phyloP scores from a whole-genome alignment of 2,113 vertebrate species.

The Rana temporaria region DNA sequence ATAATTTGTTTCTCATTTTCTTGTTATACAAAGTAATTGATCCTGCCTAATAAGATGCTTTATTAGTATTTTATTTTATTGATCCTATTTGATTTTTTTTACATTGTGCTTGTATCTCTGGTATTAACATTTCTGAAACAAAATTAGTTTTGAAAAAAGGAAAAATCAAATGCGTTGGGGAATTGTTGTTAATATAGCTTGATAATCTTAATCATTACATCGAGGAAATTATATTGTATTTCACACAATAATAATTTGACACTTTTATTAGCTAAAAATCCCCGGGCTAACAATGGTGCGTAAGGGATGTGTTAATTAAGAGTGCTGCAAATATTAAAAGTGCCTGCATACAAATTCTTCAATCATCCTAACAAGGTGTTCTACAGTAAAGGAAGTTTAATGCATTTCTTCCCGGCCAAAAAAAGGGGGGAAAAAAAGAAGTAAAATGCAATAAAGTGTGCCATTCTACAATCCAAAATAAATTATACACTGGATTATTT shows the following conservation, averaged over 20 bases:
- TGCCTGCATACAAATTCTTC: slow-evolving; percentile 67
- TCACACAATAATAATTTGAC: slow-evolving; percentile 69
- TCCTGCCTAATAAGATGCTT: slow-evolving; percentile 35
- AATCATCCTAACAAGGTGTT: slow-evolving; percentile 62
- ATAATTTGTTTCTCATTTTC: slow-evolving; percentile 26
- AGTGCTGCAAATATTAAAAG: slow-evolving; percentile 68
- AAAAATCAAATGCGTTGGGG: slow-evolving; percentile 64
- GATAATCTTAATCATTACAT: slow-evolving; percentile 69
- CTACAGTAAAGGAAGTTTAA: slow-evolving; percentile 36
- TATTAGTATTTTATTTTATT: slow-evolving; percentile 47
- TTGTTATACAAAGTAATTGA: slow-evolving; percentile 39
- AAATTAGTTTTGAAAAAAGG: slow-evolving; percentile 60
- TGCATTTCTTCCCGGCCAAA: slow-evolving; percentile 52
- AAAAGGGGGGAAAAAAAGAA: slow-evolving; percentile 9
- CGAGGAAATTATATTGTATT: slow-evolving; percentile 72
- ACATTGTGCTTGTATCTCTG: slow-evolving; percentile 37
- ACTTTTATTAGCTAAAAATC: slow-evolving; percentile 78
- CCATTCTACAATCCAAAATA: slow-evolving; percentile 45
- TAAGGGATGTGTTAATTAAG: slow-evolving; percentile 72
- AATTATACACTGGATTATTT: slow-evolving; percentile 47
- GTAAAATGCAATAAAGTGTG: slow-evolving; percentile 13
- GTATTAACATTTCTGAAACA: slow-evolving; percentile 59
- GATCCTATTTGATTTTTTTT: slow-evolving; percentile 43
- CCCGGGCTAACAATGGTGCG: slow-evolving; percentile 64
- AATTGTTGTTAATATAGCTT: slow-evolving; percentile 64